A percentile compares a stretch with the other conserved stretches of the same genome.
Evolutionary conservation across 2,888 invertebrate genomes (phyloP).

Genomic region (Amiota mariae): DNA sequence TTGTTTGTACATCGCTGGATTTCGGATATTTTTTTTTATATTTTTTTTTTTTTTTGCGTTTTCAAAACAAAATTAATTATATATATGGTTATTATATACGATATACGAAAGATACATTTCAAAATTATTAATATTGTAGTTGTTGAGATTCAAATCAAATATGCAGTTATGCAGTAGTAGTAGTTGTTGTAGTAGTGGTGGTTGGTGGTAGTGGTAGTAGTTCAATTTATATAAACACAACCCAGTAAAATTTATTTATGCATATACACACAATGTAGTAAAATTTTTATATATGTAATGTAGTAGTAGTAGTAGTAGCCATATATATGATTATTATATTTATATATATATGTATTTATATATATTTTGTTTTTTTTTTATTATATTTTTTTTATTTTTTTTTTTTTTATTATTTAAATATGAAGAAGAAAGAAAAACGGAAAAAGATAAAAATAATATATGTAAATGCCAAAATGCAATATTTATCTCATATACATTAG

Average conservation of each 20-base stretch:
- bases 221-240: slow-evolving; percentile 61
- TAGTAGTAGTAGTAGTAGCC: slow-evolving; percentile 67
- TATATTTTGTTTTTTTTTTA: slow-evolving; percentile 54
- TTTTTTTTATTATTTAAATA: slow-evolving; percentile 54
- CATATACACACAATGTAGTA: slow-evolving; percentile 52
- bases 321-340: slow-evolving; percentile 49
- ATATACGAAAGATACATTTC: slow-evolving; percentile 63
- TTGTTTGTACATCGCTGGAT: slow-evolving; percentile 74
- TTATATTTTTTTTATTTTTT: slow-evolving; percentile 45
- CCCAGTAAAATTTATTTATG: slow-evolving; percentile 66
- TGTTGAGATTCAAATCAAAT: slow-evolving; percentile 59
- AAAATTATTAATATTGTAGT: slow-evolving; percentile 57
- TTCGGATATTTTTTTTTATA: slow-evolving; percentile 61
- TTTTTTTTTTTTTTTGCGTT: slow-evolving; percentile 55
- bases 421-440: slow-evolving; percentile 74
- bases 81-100: slow-evolving; percentile 52
- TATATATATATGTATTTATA: slow-evolving; percentile 52
- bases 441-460: slow-evolving; percentile 73
- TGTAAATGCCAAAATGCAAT: slow-evolving; percentile 74
- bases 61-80: slow-evolving; percentile 55
- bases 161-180: slow-evolving; percentile 66
- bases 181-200: slow-evolving; percentile 61
- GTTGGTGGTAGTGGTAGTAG: slow-evolving; percentile 62
- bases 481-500: slow-evolving; percentile 67
- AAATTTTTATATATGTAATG: slow-evolving; percentile 54